Evolutionary conservation across 2,797 vertebrate genomes (phyloP), one percentile per base, ranked within the genome.

Genomic region (Labeo calbasu): DNA sequence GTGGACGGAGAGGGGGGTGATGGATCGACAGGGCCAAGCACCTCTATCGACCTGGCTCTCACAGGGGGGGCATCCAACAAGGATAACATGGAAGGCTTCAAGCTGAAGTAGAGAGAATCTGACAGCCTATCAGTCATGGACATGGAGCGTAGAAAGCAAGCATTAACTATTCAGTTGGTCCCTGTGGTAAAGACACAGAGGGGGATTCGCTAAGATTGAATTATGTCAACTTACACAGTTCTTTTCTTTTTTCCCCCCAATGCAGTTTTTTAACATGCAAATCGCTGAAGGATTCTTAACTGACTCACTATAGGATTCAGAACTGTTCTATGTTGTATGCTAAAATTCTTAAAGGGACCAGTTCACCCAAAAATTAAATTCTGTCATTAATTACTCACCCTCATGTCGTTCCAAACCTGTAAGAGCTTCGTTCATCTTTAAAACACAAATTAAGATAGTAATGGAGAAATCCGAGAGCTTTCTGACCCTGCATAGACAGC

Each of bases 11-110:
- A 59, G 79, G 66, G 72, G 88, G 86, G 91, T 93, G 92, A 94
- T 93, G 91, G 91, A 92, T 94, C 77, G 86, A 80, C 87, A 87
- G 93, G 77, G 93, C 92, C 89, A 91, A 89, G 89, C 85, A 88
- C 84, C 84, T 79, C 82, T 88, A 92, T 91, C 90, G 90, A 87
- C 81, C 88, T 90, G 63, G 88, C 85, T 68, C 87, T 83, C 85
- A 77, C 87, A 76, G 88, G 86, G 82, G 59, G 79, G 68, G 65
- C 46, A 87, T 85, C 77, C 65, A 80, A 76, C 77, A 81, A 81
- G 84, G 72, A 83, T 68, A 80, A 84, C 80, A 82, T 82, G 85
- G 82, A 81, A 79, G 70, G 75, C 84, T 79, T 69, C 82, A 72
- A 84, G 69, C 75, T 59, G 19, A 81, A 50, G 68, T 46, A 48